A percentile compares a stretch with the other conserved stretches of the same genome.
Conservation (phyloP, 2,113 vertebrate species). For the Poeciliopsis turrubarensis region DNA sequence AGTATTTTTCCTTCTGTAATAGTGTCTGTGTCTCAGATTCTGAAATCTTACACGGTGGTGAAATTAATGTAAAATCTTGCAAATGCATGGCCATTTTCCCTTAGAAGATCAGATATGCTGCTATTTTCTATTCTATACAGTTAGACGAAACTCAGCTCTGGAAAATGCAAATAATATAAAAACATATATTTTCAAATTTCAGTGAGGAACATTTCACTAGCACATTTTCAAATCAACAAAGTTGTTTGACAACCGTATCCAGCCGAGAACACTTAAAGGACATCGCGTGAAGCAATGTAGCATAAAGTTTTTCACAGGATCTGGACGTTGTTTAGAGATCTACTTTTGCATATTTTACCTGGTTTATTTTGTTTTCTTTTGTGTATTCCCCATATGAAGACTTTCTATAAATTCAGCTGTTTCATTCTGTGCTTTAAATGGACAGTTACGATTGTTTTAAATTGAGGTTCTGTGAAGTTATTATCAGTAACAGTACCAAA, state of each 20-base stretch:
- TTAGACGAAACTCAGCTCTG: background rate
- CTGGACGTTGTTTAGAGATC: too few relatives aligned
- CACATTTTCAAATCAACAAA: background rate
- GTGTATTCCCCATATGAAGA: too few relatives aligned
- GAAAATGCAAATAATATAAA: background rate
- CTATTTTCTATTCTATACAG: background rate
- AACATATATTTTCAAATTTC: background rate
- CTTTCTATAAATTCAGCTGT: too few relatives aligned
- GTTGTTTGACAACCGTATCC: background rate
- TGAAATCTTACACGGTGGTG: slow-evolving; percentile 12
- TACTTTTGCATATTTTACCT: too few relatives aligned
- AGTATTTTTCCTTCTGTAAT: slow-evolving; percentile 16
- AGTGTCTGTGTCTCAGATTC: slow-evolving; percentile 28
- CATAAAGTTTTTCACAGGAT: too few relatives aligned
- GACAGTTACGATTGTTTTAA: too few relatives aligned
- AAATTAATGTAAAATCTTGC: background rate
- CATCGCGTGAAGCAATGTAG: too few relatives aligned
- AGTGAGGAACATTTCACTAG: background rate
- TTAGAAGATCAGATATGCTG: background rate
- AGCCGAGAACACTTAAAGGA: background rate
- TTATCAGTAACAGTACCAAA: background rate
- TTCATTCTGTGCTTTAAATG: too few relatives aligned
- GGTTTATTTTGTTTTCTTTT: too few relatives aligned
- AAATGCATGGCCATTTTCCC: background rate
- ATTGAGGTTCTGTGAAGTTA: too few relatives aligned